phyloP scores from a whole-genome alignment of 2,113 vertebrate genomes.

The Dipodomys merriami region DNA sequence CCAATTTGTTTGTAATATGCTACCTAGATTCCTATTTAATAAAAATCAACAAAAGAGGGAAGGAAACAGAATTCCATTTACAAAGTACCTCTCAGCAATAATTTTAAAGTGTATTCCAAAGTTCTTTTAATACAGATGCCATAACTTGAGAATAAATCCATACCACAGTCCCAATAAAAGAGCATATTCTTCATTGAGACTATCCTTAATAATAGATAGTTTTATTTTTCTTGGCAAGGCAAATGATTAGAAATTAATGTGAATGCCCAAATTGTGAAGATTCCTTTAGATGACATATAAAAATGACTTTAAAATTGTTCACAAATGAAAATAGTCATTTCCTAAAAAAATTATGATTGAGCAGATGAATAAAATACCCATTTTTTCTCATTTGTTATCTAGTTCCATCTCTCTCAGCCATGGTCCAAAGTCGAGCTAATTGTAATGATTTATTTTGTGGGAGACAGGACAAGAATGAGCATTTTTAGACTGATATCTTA shows the following conservation, averaged over 20 bases:
- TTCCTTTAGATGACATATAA: background rate
- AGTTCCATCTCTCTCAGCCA: background rate
- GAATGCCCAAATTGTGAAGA: background rate
- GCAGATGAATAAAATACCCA: background rate
- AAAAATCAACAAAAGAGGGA: background rate
- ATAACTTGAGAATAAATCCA: background rate
- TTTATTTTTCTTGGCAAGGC: constrained; percentile 16
- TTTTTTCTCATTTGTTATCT: background rate
- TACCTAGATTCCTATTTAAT: background rate
- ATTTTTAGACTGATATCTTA: constrained; percentile 29
- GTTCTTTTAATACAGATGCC: background rate
- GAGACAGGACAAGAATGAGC: background rate
- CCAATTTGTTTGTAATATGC: background rate
- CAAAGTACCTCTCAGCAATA: background rate
- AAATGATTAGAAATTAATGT: constrained; percentile 18
- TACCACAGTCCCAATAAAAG: background rate
- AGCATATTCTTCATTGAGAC: background rate
- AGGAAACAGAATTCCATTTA: background rate
- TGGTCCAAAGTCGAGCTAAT: background rate
- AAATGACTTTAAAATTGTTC: background rate
- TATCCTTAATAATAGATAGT: background rate
- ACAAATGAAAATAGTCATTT: background rate
- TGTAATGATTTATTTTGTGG: background rate
- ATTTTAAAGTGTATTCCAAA: background rate
- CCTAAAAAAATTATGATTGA: background rate